These are phyloP conservation scores for Ornithoptera priamus DNA, from an alignment of 2,888 invertebrate species.

Conservation along the genomic window DNA sequence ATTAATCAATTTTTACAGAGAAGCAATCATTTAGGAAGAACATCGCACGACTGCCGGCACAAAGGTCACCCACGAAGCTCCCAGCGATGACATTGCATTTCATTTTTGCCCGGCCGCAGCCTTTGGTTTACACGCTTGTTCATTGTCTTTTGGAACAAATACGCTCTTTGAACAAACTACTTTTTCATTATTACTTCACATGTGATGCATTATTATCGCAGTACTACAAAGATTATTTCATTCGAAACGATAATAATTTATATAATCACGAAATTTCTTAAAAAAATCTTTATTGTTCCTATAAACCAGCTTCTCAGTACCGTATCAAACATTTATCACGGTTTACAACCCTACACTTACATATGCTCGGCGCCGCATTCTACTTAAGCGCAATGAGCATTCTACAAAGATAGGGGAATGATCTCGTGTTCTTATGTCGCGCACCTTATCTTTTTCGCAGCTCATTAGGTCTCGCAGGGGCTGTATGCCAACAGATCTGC, in stretches of 20 bases:
- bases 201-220: slow-evolving; percentile 37
- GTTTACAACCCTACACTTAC: not conserved
- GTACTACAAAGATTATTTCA: not conserved
- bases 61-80: slow-evolving; percentile 56
- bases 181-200: slow-evolving; percentile 60
- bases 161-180: slow-evolving; percentile 62
- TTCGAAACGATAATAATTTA: not conserved
- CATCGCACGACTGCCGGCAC: slow-evolving; percentile 52
- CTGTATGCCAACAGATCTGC: slow-evolving; percentile 64
- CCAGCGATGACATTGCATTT: slow-evolving; percentile 70
- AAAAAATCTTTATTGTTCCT: not conserved
- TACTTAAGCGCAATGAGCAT: slow-evolving; percentile 57
- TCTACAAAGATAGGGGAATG: slow-evolving; percentile 65
- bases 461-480: slow-evolving; percentile 74
- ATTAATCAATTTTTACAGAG: slow-evolving; percentile 74
- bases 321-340: not conserved
- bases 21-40: slow-evolving; percentile 64
- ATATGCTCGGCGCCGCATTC: not conserved
- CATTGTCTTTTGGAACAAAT: slow-evolving; percentile 70
- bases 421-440: slow-evolving; percentile 65
- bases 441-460: slow-evolving; percentile 81
- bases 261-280: not conserved
- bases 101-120: slow-evolving; percentile 67
- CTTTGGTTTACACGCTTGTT: slow-evolving; percentile 55
- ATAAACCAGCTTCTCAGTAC: not conserved